These are phyloP conservation scores for Macrosoma leucophasiata DNA, from an alignment of 2,888 invertebrate genomes.

Conservation along the genomic window DNA sequence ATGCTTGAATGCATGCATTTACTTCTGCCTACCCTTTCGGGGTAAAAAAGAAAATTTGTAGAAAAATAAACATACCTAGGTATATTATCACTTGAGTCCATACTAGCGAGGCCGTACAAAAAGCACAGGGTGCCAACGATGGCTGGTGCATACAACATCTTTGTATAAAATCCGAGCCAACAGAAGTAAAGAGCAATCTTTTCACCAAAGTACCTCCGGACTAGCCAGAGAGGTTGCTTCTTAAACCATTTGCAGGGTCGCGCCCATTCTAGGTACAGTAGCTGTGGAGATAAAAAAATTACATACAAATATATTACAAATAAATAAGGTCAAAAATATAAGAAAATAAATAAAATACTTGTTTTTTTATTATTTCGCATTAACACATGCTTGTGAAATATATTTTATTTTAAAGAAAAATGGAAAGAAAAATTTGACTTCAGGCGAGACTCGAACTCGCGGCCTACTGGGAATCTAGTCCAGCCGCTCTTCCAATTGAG, in stretches of 20 bases:
- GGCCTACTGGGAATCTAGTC: too few species aligned
- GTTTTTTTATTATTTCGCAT: too few species aligned
- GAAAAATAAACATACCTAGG: constrained; percentile 79
- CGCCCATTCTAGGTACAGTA: constrained; percentile 95
- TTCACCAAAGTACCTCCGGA: constrained; percentile 93
- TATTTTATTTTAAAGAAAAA: too few species aligned
- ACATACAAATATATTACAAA: not conserved
- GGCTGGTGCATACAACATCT: constrained; percentile 90
- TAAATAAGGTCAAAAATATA: not conserved
- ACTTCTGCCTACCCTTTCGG: too few species aligned
- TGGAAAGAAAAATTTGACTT: too few species aligned
- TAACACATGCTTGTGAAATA: too few species aligned
- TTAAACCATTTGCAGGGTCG: constrained; percentile 92
- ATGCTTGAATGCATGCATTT: too few species aligned
- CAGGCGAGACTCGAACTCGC: too few species aligned
- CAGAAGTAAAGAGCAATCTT: constrained; percentile 94
- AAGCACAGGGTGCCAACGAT: constrained; percentile 91
- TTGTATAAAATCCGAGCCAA: constrained; percentile 95
- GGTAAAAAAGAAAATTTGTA: too few species aligned
- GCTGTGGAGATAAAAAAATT: constrained; percentile 58
- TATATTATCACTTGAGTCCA: constrained; percentile 88
- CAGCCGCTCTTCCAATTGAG: too few species aligned
- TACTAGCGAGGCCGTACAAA: constrained; percentile 87
- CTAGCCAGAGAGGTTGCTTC: constrained; percentile 92
- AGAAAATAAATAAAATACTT: constrained; percentile 2